Evolutionary conservation across 2,888 invertebrate species (phyloP), one percentile per base, ranked within the genome.

Genomic region (Ophion obscuratus): DNA sequence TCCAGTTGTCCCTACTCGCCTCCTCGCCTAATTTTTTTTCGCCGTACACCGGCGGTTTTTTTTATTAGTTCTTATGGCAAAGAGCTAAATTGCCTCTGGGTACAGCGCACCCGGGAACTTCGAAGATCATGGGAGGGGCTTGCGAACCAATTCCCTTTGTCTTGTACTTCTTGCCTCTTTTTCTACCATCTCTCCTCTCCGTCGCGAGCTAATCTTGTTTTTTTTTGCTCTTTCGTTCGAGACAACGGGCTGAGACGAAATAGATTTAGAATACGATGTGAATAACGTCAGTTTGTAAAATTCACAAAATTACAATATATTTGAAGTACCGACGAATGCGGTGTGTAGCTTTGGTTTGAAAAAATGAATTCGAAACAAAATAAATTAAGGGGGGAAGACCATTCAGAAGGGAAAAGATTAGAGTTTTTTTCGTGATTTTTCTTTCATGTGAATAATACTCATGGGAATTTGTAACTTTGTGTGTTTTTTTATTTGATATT

Each of bases 141-240:
- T 83, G 88, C 84, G 76, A 88, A 86, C 87, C 88, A 90, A 89
- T 89, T 89, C 89, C 88, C 83, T 87, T 87, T 87, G 87, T 85
- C 85, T 86, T 70, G 82, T 80, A 77, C 73, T 83, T 88, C 81
- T 79, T 76, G 64, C 76, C 74, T 66, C 53, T 57, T 74, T 67
- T 62, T 59, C 73, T 47, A 70, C 81, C 80, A 79, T n/a, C 61
- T 67, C 27, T 59, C 66, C 74, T 24, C 68, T 73, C 31, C 68
- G 67, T 70, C 68, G 36, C 62, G 47, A 36, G 27, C 31, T 80
- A 67, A 68, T 76, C 79, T 82, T 62, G 40, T 20, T 83, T 86
- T 83, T 83, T 79, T 81, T 82, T 79, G 5, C 36, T 36, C 36
- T 14, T 70, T 76, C 64, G 20, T 64, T 62, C 27, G 73, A 17